Evolutionary conservation across 2,888 invertebrate species (phyloP), one percentile per base, ranked within the genome.

Genomic region (Sminthurinus aureus): DNA sequence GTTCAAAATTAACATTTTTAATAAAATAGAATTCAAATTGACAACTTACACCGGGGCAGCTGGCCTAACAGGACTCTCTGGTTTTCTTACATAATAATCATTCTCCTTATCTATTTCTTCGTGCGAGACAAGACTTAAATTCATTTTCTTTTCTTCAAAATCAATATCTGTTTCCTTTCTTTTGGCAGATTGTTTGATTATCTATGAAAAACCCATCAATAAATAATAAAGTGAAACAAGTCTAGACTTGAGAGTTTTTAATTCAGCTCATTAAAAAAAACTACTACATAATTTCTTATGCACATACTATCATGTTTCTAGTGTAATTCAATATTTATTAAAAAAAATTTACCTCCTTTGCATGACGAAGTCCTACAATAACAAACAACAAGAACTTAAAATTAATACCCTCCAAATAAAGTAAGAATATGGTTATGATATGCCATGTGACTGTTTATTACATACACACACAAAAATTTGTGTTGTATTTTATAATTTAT

Each of bases 101-200:
- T 94, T 94, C 89, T 95, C 95, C 88, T 94, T 90, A 87, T 94
- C 94, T 73, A 94, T 90, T 88, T 95, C 95, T 88, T 95, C 95
- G 89, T 95, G 95, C 18, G 92, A 93, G 38, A 38, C 38, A 81
- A 96, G 92, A 2, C 96, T 96, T 83, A 98, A 90, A 90, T 98
- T 97, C 92, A 98, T 94, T 90, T 97, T 96, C 91, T 98, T 98
- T 90, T 98, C 97, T 90, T 98, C 97, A 90, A 97, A 97, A 91
- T 98, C 97, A 92, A 96, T 95, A 90, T 98, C 98, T 89, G 95
- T 96, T 90, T 98, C 97, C 90, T 97, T 97, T 69, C 98, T 93
- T 90, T 97, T 96, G 89, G 95, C 95, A 0, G 98, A 97, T 91
- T 96, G 96, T 84, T 96, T 93, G 91, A 96, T 92, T 93, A 95